phyloP scores from a whole-genome alignment of 2,888 invertebrate genomes.

The Melanophora roralis region DNA sequence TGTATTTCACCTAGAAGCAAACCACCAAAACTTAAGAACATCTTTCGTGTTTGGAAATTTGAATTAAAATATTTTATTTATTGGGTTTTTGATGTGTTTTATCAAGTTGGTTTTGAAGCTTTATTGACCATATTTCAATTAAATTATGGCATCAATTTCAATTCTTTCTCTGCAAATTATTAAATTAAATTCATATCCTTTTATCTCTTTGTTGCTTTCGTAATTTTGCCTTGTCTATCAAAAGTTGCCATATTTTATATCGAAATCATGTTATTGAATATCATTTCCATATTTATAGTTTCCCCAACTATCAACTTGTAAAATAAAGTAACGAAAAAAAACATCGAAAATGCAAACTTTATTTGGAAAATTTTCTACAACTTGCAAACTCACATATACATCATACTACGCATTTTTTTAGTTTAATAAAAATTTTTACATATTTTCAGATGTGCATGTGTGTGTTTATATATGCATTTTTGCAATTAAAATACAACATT shows the following conservation, averaged over 20 bases:
- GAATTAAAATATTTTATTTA: too few species aligned
- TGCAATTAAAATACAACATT: conserved; percentile 60
- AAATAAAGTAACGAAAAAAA: conserved; percentile 21
- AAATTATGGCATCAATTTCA: conserved; percentile 40
- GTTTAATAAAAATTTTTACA: neutral
- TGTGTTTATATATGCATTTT: neutral
- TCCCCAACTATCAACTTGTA: conserved; percentile 5
- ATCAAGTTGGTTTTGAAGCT: too few species aligned
- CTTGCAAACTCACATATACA: conserved; percentile 13
- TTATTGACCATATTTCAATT: neutral
- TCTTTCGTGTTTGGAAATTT: too few species aligned
- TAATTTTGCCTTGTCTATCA: conserved; percentile 47
- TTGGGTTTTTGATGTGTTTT: neutral
- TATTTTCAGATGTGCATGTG: neutral
- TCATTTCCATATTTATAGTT: conserved; percentile 60
- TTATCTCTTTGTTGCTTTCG: neutral
- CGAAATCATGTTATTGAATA: conserved; percentile 60
- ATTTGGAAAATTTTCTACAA: conserved; percentile 5
- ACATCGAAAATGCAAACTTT: conserved; percentile 14
- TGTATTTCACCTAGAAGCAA: too few species aligned
- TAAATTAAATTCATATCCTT: conserved; percentile 31
- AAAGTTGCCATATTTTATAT: conserved; percentile 56
- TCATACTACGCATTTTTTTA: conserved; percentile 26
- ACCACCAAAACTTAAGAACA: too few species aligned
- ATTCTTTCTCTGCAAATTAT: conserved; percentile 21